Conservation (phyloP, 2,888 invertebrate species). For the Corbicula japonica region DNA sequence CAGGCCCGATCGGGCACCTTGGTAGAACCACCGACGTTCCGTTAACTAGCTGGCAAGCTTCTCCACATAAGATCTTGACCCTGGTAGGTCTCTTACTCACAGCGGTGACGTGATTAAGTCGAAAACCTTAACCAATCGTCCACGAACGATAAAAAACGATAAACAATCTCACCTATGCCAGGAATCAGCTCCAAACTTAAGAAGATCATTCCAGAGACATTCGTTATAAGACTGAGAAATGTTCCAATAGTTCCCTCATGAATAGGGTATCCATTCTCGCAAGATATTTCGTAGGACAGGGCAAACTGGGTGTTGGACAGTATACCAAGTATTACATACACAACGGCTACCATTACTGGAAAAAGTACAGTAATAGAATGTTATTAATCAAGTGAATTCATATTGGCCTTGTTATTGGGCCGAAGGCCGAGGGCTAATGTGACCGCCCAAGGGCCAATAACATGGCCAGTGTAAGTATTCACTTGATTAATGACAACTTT, state of each 20-base stretch:
- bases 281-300: slow-evolving; percentile 2
- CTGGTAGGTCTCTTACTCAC: no score
- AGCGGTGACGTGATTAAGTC: no score
- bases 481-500: not conserved
- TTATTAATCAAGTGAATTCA: no score
- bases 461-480: not conserved
- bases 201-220: not conserved
- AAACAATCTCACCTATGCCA: not conserved
- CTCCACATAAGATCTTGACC: no score
- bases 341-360: not conserved
- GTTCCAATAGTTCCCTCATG: slow-evolving; percentile 20
- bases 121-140: no score
- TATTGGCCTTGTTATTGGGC: no score
- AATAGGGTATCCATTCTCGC: slow-evolving; percentile 17
- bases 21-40: not conserved
- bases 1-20: not conserved
- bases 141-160: no score
- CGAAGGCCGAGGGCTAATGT: no score
- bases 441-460: no score
- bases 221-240: not conserved
- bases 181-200: slow-evolving; percentile 7
- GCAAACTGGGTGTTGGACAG: not conserved
- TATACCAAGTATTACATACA: not conserved
- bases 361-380: not conserved
- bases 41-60: no score